phyloP scores from a whole-genome alignment of 2,797 vertebrate species.

The Enteromius treurensis region DNA sequence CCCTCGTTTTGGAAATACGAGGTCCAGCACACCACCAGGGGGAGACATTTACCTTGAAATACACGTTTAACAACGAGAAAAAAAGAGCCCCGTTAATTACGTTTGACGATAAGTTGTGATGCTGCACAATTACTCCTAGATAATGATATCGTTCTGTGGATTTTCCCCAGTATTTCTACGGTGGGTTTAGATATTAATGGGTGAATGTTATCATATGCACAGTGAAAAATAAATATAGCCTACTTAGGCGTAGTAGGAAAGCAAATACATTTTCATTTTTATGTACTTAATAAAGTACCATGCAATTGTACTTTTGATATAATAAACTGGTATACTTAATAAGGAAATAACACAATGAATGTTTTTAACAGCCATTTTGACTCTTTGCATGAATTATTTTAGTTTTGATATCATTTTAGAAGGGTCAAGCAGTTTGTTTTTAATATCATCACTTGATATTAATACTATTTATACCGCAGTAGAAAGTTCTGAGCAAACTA shows the following conservation, averaged over 20 bases:
- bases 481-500: background rate
- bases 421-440: background rate
- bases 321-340: too few relatives aligned
- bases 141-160: background rate
- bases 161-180: background rate
- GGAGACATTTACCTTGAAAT: conserved; percentile 67
- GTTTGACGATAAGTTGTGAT: background rate
- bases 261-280: too few relatives aligned
- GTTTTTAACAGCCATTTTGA: background rate
- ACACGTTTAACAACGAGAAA: background rate
- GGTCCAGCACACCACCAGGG: conserved; percentile 65
- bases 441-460: background rate
- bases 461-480: background rate
- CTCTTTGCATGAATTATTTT: background rate
- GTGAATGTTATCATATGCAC: background rate
- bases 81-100: background rate
- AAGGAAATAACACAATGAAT: background rate
- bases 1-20: background rate
- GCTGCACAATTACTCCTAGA: background rate
- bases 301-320: too few relatives aligned
- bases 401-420: background rate
- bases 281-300: too few relatives aligned
- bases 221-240: too few relatives aligned
- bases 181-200: background rate
- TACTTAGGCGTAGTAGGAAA: too few relatives aligned